Evolutionary conservation across 2,888 invertebrate genomes (phyloP), one percentile per base, ranked within the genome.

Genomic region (Temnothorax ravouxi): DNA sequence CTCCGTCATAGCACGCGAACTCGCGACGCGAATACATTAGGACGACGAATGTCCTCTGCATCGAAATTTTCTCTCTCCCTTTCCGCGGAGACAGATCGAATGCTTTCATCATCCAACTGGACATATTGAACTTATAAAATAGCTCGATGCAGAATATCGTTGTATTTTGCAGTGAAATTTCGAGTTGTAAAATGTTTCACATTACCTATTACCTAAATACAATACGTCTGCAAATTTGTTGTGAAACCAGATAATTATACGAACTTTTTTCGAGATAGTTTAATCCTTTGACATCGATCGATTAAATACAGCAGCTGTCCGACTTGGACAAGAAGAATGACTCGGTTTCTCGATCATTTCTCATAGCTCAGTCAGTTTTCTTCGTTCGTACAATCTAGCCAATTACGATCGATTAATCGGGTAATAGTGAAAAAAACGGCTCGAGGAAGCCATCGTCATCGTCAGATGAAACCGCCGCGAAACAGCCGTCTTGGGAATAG

Each of bases 361-460:
- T 44, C 82, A 21, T 18, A 71, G 15, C 25, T n/a, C 15, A 25
- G 59, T 54, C 41, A 69, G 71, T 81, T 81, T 88, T 79, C 80
- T 86, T 80, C 64, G 13, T 69, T 62, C 69, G 82, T 61, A 82
- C 79, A 76, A 83, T 79, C 21, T 64, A 21, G 67, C 77, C 90
- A 88, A 90, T 88, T 88, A 90, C 86, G 69, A 72, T 74, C 85
- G 89, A 89, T 90, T 89, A 89, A 89, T 89, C 86, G 88, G 44
- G 71, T 64, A 50, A 44, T 18, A n/a, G 69, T 38, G 25, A 47
- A 79, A 64, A 74, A 75, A 56, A 64, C 79, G 59, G 62, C 80
- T 71, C 83, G 25, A 66, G 81, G 47, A 87, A 89, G 66, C 56
- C 75, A 74, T 87, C 85, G 72, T 75, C n/a, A 64, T 64, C 29